Conservation (phyloP, 2,797 vertebrate species). For the Mallotus villosus region DNA sequence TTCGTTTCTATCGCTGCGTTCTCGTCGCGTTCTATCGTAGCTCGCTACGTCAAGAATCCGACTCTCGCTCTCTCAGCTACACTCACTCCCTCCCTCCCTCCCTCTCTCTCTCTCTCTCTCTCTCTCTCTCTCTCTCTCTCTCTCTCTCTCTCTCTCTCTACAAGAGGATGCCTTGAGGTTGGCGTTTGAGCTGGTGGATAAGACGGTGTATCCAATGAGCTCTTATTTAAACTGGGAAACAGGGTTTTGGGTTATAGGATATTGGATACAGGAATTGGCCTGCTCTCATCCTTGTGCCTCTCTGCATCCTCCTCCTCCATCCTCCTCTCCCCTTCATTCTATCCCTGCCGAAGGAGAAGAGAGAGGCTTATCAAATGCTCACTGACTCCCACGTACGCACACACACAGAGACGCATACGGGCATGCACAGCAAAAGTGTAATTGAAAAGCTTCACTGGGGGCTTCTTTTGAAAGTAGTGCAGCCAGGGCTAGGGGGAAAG, state of each 20-base stretch:
- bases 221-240: constrained; percentile 38
- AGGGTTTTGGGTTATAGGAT: constrained; percentile 29
- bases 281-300: constrained; percentile 21
- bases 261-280: constrained; percentile 14
- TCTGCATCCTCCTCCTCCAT: constrained; percentile 25
- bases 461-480: constrained; percentile 6
- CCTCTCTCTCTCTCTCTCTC: too few relatives aligned
- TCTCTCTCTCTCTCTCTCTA: constrained; percentile 18
- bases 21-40: too few relatives aligned
- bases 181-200: constrained; percentile 42
- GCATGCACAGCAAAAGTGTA: constrained; percentile 1
- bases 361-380: constrained; percentile 10
- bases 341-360: constrained; percentile 17
- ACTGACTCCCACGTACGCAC: constrained; percentile 13
- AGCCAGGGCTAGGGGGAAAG: constrained; percentile 14
- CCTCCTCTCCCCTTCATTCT: constrained; percentile 11
- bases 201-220: constrained; percentile 53
- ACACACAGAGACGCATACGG: not conserved
- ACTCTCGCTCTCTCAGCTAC: too few relatives aligned
- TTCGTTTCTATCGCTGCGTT: too few relatives aligned
- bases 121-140: too few relatives aligned
- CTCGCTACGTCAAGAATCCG: too few relatives aligned
- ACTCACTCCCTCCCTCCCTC: too few relatives aligned
- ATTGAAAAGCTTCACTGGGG: constrained; percentile 35
- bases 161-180: constrained; percentile 37